These are phyloP conservation scores for Desoria tigrina DNA, from an alignment of 2,888 invertebrate species.

Conservation along the genomic window DNA sequence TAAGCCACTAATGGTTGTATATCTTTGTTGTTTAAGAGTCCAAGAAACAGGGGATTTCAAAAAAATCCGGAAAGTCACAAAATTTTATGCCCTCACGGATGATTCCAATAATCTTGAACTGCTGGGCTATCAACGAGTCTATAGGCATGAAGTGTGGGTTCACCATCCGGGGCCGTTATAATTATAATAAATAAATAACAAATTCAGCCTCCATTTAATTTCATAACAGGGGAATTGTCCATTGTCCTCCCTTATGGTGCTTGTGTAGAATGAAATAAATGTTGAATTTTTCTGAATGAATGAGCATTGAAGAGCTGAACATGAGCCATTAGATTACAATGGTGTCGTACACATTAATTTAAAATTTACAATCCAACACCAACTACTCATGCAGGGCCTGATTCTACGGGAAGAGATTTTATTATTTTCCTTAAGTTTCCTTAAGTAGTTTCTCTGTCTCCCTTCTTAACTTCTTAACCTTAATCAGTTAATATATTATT, in stretches of 20 bases:
- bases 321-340: neutral
- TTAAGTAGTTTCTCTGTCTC: constrained; percentile 6
- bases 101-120: too few species aligned
- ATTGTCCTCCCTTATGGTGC: constrained; percentile 2
- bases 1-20: too few species aligned
- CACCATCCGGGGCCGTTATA: too few species aligned
- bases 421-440: constrained; percentile 1
- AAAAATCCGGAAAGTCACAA: too few species aligned
- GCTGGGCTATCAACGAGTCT: too few species aligned
- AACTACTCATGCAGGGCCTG: constrained; percentile 4
- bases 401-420: neutral
- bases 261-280: neutral
- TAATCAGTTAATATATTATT: constrained; percentile 19
- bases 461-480: constrained; percentile 9
- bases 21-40: too few species aligned
- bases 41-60: too few species aligned
- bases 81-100: too few species aligned
- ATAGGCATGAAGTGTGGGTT: too few species aligned
- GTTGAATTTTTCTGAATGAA: neutral
- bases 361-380: neutral
- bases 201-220: neutral
- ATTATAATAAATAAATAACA: too few species aligned
- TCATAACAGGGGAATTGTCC: constrained; percentile 6
- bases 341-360: neutral
- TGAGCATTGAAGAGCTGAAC: neutral